phyloP scores from a whole-genome alignment of 2,888 invertebrate genomes.

The Drosophila eohydei region DNA sequence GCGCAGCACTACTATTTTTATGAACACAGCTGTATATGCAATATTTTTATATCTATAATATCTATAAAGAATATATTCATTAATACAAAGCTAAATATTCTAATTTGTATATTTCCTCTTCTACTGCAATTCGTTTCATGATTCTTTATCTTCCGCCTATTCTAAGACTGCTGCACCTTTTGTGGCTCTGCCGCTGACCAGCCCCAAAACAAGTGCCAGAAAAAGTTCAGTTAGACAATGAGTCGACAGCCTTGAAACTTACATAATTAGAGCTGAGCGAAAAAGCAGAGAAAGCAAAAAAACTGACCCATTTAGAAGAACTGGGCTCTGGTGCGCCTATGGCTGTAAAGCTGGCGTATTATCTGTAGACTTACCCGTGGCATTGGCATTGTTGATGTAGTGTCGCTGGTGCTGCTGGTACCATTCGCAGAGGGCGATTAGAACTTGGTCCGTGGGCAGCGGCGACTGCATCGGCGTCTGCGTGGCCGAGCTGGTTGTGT shows the following conservation, averaged over 20 bases:
- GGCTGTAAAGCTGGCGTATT: background rate
- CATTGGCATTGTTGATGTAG: slow-evolving; percentile 64
- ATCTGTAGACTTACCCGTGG: slow-evolving; percentile 73
- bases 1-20: too few species aligned
- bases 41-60: too few species aligned
- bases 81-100: too few species aligned
- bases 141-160: too few species aligned
- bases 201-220: background rate
- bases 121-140: too few species aligned
- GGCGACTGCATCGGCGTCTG: slow-evolving; percentile 83
- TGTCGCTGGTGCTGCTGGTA: slow-evolving; percentile 75
- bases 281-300: background rate
- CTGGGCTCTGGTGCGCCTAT: background rate
- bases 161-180: background rate
- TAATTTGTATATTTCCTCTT: too few species aligned
- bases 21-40: too few species aligned
- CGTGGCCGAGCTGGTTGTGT: slow-evolving; percentile 83
- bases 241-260: slow-evolving; percentile 59
- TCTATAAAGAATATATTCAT: too few species aligned
- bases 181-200: background rate
- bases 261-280: slow-evolving; percentile 35
- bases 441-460: slow-evolving; percentile 80
- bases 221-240: slow-evolving; percentile 4
- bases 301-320: slow-evolving; percentile 54
- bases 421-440: slow-evolving; percentile 84